Evolutionary conservation across 2,888 invertebrate species (phyloP).

Genomic region (Rhyacophila evoluta): DNA sequence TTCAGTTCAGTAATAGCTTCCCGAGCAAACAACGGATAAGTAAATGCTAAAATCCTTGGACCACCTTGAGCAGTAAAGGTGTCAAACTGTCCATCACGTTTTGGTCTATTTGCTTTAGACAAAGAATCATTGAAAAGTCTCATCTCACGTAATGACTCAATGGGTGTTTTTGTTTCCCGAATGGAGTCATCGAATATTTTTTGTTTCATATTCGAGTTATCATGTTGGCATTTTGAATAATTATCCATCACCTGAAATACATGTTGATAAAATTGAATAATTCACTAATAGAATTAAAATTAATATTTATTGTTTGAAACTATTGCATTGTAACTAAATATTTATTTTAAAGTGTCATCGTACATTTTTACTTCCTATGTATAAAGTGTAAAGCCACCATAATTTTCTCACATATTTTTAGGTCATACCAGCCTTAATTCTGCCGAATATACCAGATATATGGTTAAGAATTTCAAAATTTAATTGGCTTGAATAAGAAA

Average conservation of each 20-base stretch:
- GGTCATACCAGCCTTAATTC: too few species aligned
- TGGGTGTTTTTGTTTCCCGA: background rate
- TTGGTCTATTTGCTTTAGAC: background rate
- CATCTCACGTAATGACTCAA: background rate
- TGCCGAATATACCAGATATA: too few species aligned
- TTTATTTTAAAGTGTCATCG: too few species aligned
- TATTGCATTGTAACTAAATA: too few species aligned
- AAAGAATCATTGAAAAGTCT: background rate
- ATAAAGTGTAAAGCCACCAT: too few species aligned
- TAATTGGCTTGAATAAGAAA: too few species aligned
- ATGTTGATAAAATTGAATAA: too few species aligned
- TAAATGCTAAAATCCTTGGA: slow-evolving; percentile 84
- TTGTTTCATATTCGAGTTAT: background rate
- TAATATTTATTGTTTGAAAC: too few species aligned
- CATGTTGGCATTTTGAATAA: background rate
- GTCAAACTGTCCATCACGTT: slow-evolving; percentile 33
- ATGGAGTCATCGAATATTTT: background rate
- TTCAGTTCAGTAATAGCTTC: slow-evolving; percentile 29
- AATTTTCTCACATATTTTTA: too few species aligned
- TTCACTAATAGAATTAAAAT: too few species aligned
- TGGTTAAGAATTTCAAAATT: too few species aligned
- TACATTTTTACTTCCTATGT: too few species aligned
- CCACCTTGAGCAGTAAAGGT: background rate
- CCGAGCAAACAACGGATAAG: slow-evolving; percentile 78
- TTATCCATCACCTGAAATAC: background rate